Base-by-base conservation (phyloP, 2,113 vertebrate species). In the Ctenomys sociabilis region DNA sequence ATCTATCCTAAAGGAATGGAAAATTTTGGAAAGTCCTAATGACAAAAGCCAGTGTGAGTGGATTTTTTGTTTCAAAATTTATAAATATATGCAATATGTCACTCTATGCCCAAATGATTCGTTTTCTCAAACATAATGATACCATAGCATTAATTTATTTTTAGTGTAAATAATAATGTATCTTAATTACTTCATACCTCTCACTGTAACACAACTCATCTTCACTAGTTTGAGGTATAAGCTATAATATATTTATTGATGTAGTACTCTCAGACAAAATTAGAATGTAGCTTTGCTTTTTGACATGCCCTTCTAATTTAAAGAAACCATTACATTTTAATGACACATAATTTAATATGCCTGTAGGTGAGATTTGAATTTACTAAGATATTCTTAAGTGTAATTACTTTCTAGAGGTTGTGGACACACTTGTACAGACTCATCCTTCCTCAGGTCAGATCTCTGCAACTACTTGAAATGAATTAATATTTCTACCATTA, bases 371-470 rank as follows among this genome's bases (percentile, higher is more conserved):
- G 97, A 98, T 97, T 97, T 97, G 97, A 98, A 98, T 98, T 98
- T 98, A 98, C 98, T 96, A 96, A 98, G 96, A 98, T 98, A 98
- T 98, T 98, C 96, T 97, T 95, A 92, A 98, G 97, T 97, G 96
- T 98, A 98, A 98, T 98, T 98, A 97, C 97, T 98, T 98, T 98
- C 94, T 91, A 96, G 95, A 97, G 97, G 93, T 98, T 98, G 97
- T 98, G 96, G 97, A 97, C 78, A 32, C 91, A 97, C 96, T 95
- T 97, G 94, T 97, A 96, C 73, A 96, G 84, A 97, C 96, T 92
- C 89, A 97, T 66, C 96, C 87, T 97, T 97, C 96, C 97, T 88
- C 93, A 96, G 97, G 97, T 96, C 83, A 98, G 97, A 96, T 98
- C 98, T 96, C 95, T 95, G 80, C 94, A 90, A 92, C 95, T 97